phyloP scores from a whole-genome alignment of 2,113 vertebrate species.

The Semicossyphus pulcher region DNA sequence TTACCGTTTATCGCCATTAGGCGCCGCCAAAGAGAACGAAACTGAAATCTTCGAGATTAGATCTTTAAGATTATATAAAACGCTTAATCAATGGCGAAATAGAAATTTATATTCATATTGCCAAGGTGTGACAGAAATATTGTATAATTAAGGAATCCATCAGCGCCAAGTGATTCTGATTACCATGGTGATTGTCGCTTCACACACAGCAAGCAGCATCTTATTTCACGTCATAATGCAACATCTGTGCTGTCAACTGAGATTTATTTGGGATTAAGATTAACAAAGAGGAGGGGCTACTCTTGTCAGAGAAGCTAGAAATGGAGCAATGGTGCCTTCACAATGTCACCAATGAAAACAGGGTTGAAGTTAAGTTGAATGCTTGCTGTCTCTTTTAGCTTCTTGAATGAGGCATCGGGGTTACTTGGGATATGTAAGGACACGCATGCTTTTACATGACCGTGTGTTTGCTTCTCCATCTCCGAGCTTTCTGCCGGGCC shows the following conservation, averaged over 20 bases:
- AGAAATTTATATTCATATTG: too few relatives aligned
- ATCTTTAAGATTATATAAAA: too few relatives aligned
- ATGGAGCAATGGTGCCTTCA: background rate
- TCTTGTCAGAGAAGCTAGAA: background rate
- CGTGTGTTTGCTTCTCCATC: constrained; percentile 5
- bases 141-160: constrained; percentile 4
- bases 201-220: constrained; percentile 23
- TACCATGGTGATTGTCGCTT: background rate
- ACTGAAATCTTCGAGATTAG: too few relatives aligned
- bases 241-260: constrained; percentile 46
- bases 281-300: background rate
- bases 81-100: too few relatives aligned
- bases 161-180: background rate
- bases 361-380: constrained; percentile 6
- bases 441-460: background rate
- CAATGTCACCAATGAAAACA: background rate
- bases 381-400: background rate
- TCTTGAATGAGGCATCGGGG: background rate
- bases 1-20: too few relatives aligned
- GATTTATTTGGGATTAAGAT: constrained; percentile 37
- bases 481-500: constrained; percentile 34
- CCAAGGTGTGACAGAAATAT: too few relatives aligned
- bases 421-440: background rate
- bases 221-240: constrained; percentile 14
- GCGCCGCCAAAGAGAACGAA: too few relatives aligned